A percentile compares a stretch with the other conserved stretches of the same genome.
These are phyloP conservation scores for Octopus sinensis DNA, from an alignment of 1,140 invertebrate species.

Conservation along the genomic window DNA sequence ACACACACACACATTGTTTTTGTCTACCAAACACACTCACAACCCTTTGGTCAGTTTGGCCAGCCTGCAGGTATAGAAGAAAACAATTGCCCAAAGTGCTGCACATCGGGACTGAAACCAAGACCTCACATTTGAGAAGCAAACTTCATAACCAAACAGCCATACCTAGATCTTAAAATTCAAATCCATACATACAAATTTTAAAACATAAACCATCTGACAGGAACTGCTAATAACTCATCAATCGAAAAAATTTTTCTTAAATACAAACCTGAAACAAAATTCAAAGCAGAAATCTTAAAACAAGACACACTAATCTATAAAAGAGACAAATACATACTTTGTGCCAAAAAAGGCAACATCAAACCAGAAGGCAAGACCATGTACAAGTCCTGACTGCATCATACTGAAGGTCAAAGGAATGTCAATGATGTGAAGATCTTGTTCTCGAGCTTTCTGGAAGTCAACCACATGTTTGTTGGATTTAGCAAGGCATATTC, in stretches of 20 bases:
- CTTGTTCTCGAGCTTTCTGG: constrained; percentile 84
- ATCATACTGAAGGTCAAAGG: constrained; percentile 89
- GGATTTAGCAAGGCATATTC: constrained; percentile 94
- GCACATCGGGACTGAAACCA: too few species aligned
- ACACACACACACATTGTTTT: too few species aligned
- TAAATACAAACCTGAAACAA: background rate
- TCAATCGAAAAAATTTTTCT: background rate
- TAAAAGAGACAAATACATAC: constrained; percentile 41
- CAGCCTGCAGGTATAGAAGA: too few species aligned
- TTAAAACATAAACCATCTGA: too few species aligned
- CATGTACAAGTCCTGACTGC: constrained; percentile 92
- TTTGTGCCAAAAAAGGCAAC: constrained; percentile 93
- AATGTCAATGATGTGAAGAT: constrained; percentile 93
- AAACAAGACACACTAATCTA: background rate
- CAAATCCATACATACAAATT: too few species aligned
- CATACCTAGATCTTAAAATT: too few species aligned
- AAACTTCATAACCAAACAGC: too few species aligned
- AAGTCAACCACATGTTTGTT: constrained; percentile 95
- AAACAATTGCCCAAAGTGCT: too few species aligned
- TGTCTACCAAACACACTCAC: too few species aligned
- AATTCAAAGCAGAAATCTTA: background rate
- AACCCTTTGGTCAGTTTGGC: too few species aligned
- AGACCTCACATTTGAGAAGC: too few species aligned
- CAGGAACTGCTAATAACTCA: too few species aligned
- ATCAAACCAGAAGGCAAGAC: constrained; percentile 99